phyloP scores from a whole-genome alignment of 2,797 vertebrate genomes.

The Gallirallus australis region DNA sequence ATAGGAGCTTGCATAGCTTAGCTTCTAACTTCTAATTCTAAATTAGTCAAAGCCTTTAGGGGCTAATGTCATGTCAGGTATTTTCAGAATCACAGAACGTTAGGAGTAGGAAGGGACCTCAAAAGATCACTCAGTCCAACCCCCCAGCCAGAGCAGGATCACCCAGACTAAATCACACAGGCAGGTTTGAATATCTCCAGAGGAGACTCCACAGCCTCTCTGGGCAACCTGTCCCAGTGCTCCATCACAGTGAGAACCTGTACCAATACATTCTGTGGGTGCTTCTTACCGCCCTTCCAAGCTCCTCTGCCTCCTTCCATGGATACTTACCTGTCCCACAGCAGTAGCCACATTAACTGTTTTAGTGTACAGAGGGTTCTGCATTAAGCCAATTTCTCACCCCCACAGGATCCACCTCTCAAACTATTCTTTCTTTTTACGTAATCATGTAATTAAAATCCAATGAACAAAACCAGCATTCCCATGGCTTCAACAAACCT shows the following conservation, averaged over 20 bases:
- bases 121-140: too few species aligned
- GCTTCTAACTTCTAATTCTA: background rate
- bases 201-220: too few species aligned
- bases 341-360: background rate
- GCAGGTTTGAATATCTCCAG: too few species aligned
- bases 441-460: background rate
- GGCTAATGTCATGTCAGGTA: background rate
- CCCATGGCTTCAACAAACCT: background rate
- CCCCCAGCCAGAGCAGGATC: too few species aligned
- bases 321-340: background rate
- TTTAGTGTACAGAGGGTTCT: background rate
- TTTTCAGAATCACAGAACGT: background rate
- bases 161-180: too few species aligned
- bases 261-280: background rate
- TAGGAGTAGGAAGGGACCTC: too few species aligned
- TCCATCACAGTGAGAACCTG: background rate
- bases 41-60: background rate
- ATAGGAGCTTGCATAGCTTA: background rate
- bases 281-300: background rate
- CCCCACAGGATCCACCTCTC: background rate
- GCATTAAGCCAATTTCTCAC: background rate
- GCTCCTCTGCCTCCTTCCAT: background rate
- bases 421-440: background rate
- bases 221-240: too few species aligned
- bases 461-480: background rate